phyloP scores from a whole-genome alignment of 2,113 vertebrate genomes.

The Apaloderma vittatum region DNA sequence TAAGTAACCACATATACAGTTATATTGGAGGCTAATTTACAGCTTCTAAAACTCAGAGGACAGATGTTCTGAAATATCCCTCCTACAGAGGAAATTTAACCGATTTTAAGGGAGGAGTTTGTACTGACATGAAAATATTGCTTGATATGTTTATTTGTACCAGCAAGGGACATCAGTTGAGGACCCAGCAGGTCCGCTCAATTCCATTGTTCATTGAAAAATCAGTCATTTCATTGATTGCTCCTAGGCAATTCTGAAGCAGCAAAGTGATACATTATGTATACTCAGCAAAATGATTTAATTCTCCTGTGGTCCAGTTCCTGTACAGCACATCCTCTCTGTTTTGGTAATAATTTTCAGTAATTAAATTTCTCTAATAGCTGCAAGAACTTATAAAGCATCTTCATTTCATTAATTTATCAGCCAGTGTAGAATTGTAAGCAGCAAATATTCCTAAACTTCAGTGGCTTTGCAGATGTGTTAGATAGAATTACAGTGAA shows the following conservation, averaged over 20 bases:
- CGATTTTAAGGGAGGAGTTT: not conserved
- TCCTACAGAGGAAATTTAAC: not conserved
- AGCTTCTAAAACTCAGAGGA: not conserved
- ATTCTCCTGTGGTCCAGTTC: not conserved
- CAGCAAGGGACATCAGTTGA: not conserved
- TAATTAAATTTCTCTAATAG: constrained; percentile 27
- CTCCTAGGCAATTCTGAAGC: not conserved
- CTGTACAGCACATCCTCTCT: not conserved
- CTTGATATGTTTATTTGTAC: not conserved
- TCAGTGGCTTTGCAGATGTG: not conserved
- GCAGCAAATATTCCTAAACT: not conserved
- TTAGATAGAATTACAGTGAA: not conserved
- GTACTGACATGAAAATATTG: not conserved
- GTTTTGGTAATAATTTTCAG: constrained; percentile 2
- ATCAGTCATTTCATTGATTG: not conserved
- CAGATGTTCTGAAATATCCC: not conserved
- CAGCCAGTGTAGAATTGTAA: not conserved
- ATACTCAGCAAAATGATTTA: not conserved
- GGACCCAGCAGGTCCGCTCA: not conserved
- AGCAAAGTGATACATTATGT: not conserved
- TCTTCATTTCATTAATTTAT: constrained; percentile 26
- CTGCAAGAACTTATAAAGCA: not conserved
- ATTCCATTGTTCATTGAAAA: not conserved
- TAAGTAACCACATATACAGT: not conserved
- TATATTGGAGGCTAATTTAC: not conserved